Evolutionary conservation across 2,797 vertebrate genomes (phyloP).

Genomic region (Craterocephalus amniculus): DNA sequence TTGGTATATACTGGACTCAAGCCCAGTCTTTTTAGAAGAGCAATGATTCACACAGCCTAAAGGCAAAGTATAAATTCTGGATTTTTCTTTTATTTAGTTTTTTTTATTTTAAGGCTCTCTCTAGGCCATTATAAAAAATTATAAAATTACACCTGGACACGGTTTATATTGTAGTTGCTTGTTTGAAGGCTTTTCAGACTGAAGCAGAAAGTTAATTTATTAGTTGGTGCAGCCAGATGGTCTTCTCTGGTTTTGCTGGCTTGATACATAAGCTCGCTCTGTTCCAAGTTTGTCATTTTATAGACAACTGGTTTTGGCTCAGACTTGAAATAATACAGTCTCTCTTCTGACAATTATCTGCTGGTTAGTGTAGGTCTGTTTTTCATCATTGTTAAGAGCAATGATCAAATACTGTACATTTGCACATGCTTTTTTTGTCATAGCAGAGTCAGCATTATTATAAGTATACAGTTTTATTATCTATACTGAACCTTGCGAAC

Average conservation of each 20-base stretch:
- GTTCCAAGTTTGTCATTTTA: conserved; percentile 18
- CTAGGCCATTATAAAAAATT: neutral
- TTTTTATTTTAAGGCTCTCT: neutral
- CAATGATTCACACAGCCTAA: neutral
- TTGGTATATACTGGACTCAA: neutral
- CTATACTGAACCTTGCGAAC: neutral
- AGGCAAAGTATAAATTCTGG: neutral
- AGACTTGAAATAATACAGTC: conserved; percentile 23
- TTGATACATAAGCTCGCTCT: conserved; percentile 12
- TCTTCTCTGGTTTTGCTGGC: conserved; percentile 1
- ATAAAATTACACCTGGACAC: conserved; percentile 1
- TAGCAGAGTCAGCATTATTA: neutral
- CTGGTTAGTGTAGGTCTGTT: conserved; percentile 29
- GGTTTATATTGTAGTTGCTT: neutral
- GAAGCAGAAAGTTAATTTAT: neutral
- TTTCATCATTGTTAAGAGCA: conserved; percentile 14
- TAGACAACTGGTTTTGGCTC: conserved; percentile 10
- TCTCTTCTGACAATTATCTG: conserved; percentile 13
- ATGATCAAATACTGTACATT: neutral
- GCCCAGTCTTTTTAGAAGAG: neutral
- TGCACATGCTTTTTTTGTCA: neutral
- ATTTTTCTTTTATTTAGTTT: neutral
- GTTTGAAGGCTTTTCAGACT: neutral
- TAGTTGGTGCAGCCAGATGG: neutral
- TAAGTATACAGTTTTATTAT: neutral